Evolutionary conservation across 2,888 invertebrate species (phyloP).

Genomic region (Epinotia demarniana): DNA sequence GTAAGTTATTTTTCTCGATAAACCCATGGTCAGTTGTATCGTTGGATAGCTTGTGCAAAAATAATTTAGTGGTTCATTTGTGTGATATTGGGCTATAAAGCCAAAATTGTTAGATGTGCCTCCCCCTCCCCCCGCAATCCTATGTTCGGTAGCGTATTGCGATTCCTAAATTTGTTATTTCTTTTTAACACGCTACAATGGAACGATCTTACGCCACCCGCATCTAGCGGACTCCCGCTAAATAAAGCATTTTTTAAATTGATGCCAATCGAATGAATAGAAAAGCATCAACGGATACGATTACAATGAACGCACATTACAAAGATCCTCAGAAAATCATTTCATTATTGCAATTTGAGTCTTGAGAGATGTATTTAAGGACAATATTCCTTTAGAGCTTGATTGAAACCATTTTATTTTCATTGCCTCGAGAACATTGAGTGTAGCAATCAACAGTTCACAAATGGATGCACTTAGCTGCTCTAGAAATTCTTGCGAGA

Average conservation of each 20-base stretch:
- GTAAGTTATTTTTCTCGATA: too few species aligned
- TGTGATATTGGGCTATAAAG: too few species aligned
- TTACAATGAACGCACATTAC: background rate
- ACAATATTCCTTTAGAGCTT: background rate
- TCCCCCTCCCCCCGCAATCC: too few species aligned
- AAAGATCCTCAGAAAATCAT: background rate
- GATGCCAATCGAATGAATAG: background rate
- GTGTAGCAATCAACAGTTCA: conserved; percentile 14
- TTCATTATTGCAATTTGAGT: background rate
- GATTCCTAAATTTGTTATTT: too few species aligned
- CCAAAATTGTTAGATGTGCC: too few species aligned
- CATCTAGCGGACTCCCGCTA: too few species aligned
- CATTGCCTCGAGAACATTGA: background rate
- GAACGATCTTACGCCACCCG: too few species aligned
- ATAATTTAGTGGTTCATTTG: too few species aligned
- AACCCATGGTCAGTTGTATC: too few species aligned
- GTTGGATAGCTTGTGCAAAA: too few species aligned
- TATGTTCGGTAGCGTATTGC: too few species aligned
- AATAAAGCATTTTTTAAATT: background rate
- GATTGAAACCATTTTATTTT: background rate
- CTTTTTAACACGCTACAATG: too few species aligned
- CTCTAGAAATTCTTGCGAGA: background rate
- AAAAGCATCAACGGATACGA: background rate
- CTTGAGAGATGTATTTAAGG: background rate
- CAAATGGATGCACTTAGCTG: conserved; percentile 55